phyloP scores from a whole-genome alignment of 2,888 invertebrate species.

The Pammene aurita region DNA sequence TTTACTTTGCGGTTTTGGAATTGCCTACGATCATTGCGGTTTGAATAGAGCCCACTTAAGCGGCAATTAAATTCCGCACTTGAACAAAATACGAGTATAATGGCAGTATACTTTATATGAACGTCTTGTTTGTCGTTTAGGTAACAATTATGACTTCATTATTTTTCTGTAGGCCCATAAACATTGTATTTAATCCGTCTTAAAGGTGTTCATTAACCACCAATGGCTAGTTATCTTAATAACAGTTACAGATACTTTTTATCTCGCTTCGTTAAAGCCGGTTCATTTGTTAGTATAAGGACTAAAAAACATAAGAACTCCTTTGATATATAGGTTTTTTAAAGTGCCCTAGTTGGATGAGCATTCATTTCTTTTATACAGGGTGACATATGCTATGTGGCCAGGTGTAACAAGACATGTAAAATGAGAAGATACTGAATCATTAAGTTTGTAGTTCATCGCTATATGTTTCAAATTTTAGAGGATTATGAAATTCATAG shows the following conservation, averaged over 20 bases:
- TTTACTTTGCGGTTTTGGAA: constrained; percentile 29
- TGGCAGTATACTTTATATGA: not conserved
- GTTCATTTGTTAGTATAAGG: not conserved
- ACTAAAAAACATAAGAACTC: not conserved
- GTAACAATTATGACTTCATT: constrained; percentile 31
- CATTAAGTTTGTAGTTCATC: too few species aligned
- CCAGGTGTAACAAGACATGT: not conserved
- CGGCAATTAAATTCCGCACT: not conserved
- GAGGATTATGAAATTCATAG: too few species aligned
- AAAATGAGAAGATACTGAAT: too few species aligned
- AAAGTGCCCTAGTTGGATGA: constrained; percentile 43
- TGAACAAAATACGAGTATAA: constrained; percentile 1
- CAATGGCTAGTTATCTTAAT: constrained; percentile 34
- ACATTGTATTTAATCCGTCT: constrained; percentile 21
- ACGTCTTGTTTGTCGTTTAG: constrained; percentile 14
- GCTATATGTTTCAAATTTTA: too few species aligned
- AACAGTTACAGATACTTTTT: constrained; percentile 34
- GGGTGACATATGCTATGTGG: not conserved
- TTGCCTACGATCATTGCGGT: constrained; percentile 20
- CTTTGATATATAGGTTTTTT: constrained; percentile 35
- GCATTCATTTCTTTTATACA: constrained; percentile 42
- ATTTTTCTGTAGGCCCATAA: constrained; percentile 19
- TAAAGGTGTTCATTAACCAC: constrained; percentile 32
- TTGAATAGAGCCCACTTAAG: constrained; percentile 15
- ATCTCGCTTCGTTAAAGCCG: constrained; percentile 11